phyloP scores from a whole-genome alignment of 2,797 vertebrate genomes.

The Australoheros facetus region DNA sequence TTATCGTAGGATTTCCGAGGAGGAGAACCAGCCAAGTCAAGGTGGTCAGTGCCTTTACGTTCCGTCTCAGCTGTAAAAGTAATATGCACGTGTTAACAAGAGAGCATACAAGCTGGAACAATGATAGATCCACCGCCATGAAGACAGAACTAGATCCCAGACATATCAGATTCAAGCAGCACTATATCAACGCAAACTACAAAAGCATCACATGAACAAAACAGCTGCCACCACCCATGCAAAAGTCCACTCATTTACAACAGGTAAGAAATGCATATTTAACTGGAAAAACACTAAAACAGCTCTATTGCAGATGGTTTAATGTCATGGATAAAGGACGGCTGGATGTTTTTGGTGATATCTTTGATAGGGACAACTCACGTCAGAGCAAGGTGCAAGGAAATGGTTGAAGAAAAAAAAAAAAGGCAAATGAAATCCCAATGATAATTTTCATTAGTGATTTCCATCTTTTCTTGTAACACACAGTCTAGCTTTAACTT shows the following conservation, averaged over 20 bases:
- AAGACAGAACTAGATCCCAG: neutral
- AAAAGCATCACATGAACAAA: neutral
- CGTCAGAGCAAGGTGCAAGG: neutral
- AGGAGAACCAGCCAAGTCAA: constrained; percentile 87
- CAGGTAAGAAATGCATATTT: constrained; percentile 5
- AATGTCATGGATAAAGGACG: constrained; percentile 50
- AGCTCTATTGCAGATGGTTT: constrained; percentile 60
- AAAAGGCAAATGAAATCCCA: neutral
- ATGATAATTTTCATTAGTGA: neutral
- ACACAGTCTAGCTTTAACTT: neutral
- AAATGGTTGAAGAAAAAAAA: neutral
- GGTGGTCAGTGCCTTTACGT: constrained; percentile 86
- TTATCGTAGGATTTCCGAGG: constrained; percentile 69
- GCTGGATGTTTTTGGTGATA: constrained; percentile 29
- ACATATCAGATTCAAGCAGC: neutral
- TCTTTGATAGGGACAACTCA: constrained; percentile 5
- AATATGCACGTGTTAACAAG: neutral
- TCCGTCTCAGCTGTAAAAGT: constrained; percentile 84
- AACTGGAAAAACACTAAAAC: neutral
- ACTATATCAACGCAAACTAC: neutral
- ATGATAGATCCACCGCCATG: neutral
- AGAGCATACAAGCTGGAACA: neutral
- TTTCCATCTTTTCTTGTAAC: neutral
- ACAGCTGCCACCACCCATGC: constrained; percentile 27
- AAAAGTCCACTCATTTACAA: constrained; percentile 13